Percentiles rank a stretch among this genome's conserved stretches.
These are phyloP conservation scores for Anoplopoma fimbria DNA, from an alignment of 2,113 vertebrate species.

Conservation along the genomic window DNA sequence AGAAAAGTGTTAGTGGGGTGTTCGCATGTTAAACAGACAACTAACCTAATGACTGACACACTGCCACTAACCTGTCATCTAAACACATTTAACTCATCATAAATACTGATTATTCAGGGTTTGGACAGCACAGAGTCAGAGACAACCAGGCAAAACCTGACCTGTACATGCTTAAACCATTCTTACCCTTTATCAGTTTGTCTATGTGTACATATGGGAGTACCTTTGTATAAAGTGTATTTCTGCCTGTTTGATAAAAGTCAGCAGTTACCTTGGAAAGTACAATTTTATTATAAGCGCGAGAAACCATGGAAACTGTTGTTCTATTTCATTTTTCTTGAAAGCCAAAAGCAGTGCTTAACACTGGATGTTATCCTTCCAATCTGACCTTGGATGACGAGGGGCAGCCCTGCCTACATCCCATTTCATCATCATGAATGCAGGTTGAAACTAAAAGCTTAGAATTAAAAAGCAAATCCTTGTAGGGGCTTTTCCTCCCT, in stretches of 20 bases:
- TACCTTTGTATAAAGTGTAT: background rate
- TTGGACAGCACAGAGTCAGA: background rate
- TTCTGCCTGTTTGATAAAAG: no score
- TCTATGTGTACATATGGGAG: background rate
- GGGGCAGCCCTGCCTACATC: background rate
- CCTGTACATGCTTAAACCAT: background rate
- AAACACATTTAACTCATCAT: background rate
- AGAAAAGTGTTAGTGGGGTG: slow-evolving; percentile 22
- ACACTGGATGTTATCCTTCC: background rate
- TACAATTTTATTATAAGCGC: background rate
- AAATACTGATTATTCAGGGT: background rate
- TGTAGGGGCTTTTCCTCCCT: no score
- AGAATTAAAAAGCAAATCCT: background rate
- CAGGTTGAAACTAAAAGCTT: background rate
- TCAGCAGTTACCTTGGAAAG: background rate
- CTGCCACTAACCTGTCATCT: background rate
- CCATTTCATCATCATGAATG: background rate
- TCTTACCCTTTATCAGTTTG: background rate
- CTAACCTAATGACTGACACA: slow-evolving; percentile 8
- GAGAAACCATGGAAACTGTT: background rate
- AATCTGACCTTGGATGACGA: background rate
- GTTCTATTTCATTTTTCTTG: background rate
- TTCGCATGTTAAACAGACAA: background rate
- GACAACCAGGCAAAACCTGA: background rate
- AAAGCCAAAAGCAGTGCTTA: background rate